Conservation (phyloP, 2,888 invertebrate genomes). For the Sarcophaga rosellei region DNA sequence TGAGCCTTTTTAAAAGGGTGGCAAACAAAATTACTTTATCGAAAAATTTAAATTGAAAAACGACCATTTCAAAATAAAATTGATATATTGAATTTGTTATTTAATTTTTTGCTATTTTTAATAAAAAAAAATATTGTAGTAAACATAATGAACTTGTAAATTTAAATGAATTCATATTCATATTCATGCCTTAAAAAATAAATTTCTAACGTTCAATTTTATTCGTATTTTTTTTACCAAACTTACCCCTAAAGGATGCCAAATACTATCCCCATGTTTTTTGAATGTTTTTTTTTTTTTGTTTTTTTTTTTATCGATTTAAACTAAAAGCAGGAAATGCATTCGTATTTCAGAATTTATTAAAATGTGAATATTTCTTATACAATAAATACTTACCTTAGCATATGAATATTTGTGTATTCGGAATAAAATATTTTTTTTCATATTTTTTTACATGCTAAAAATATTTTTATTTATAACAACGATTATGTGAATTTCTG, state of each 20-base stretch:
- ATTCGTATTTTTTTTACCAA: not conserved
- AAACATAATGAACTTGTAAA: not conserved
- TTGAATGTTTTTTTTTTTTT: not conserved
- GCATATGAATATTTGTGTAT: not conserved
- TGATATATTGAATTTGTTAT: too few relatives aligned
- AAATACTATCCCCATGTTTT: not conserved
- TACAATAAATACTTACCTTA: not conserved
- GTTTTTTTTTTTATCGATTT: slow-evolving; percentile 25
- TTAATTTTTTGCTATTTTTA: too few relatives aligned
- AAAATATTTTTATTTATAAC: not conserved
- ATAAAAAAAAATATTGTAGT: too few relatives aligned
- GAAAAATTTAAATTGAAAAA: too few relatives aligned
- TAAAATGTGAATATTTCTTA: not conserved
- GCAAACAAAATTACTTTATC: too few relatives aligned
- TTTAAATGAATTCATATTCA: not conserved
- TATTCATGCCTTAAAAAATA: too few relatives aligned
- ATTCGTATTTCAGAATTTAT: not conserved
- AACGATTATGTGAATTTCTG: not conserved
- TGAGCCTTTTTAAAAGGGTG: too few relatives aligned
- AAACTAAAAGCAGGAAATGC: slow-evolving; percentile 31
- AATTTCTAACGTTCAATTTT: too few relatives aligned
- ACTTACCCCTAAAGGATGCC: not conserved
- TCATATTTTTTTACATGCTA: not conserved
- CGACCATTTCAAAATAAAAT: too few relatives aligned
- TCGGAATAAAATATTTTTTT: not conserved